Evolutionary conservation across 2,113 vertebrate genomes (phyloP).

Genomic region (Pluvianellus socialis): DNA sequence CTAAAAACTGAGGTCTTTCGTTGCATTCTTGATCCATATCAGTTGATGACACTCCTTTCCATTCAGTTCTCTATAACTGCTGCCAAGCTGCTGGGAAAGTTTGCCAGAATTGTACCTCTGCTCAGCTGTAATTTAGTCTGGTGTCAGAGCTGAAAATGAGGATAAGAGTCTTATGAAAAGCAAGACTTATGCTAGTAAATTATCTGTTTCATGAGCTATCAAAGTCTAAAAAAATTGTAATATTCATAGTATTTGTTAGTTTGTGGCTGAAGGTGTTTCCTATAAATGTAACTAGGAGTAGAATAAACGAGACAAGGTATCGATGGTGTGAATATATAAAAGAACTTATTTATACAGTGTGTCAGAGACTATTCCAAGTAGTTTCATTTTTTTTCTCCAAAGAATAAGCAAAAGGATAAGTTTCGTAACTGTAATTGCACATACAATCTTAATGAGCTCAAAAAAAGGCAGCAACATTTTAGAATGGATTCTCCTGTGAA

Average conservation of each 20-base stretch:
- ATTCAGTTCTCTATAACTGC: neutral
- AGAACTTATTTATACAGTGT: neutral
- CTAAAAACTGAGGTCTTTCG: neutral
- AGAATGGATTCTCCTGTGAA: neutral
- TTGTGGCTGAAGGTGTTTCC: neutral
- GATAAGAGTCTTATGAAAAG: neutral
- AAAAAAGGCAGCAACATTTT: neutral
- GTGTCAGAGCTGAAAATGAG: neutral
- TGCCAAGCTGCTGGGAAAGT: neutral
- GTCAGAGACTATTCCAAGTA: neutral
- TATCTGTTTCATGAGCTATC: neutral
- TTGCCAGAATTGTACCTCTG: neutral
- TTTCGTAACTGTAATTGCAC: neutral
- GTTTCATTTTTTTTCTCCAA: neutral
- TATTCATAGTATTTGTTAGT: neutral
- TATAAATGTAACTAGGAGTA: neutral
- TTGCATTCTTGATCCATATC: neutral
- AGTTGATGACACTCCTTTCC: neutral
- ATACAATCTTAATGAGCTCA: slow-evolving; percentile 19
- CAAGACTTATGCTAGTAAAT: neutral
- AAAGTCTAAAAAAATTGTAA: neutral
- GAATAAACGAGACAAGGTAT: neutral
- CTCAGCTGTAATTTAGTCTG: neutral
- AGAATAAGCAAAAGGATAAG: neutral
- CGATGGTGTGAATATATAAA: neutral